Evolutionary conservation across 1,140 invertebrate genomes (phyloP).

Genomic region (Colletes latitarsis): DNA sequence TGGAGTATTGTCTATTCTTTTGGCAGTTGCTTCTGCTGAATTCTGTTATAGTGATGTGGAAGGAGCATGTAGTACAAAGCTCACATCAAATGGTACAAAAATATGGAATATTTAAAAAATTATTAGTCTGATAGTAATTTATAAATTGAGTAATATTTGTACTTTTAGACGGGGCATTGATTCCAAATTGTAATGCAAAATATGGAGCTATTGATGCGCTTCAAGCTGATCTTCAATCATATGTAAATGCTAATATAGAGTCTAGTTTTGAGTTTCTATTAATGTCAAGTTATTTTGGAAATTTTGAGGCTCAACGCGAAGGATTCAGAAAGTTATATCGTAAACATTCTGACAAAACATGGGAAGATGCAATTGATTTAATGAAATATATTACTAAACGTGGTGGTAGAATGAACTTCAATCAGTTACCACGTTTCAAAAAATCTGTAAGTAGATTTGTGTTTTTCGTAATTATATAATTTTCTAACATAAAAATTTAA

Average conservation of each 20-base stretch:
- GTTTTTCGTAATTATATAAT: background rate
- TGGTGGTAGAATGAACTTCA: constrained; percentile 83
- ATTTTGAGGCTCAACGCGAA: constrained; percentile 87
- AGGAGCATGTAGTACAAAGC: constrained; percentile 80
- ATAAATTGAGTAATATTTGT: constrained; percentile 3
- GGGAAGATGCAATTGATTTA: constrained; percentile 87
- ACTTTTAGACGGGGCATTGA: constrained; percentile 64
- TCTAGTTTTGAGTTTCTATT: constrained; percentile 88
- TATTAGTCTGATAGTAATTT: constrained; percentile 10
- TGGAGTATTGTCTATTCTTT: constrained; percentile 79
- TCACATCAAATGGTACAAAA: constrained; percentile 69
- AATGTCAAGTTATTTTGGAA: constrained; percentile 89
- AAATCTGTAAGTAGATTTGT: constrained; percentile 57
- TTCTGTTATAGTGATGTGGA: constrained; percentile 84
- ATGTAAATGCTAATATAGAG: constrained; percentile 85
- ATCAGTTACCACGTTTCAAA: constrained; percentile 70
- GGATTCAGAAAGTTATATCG: constrained; percentile 89
- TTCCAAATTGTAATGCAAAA: constrained; percentile 85
- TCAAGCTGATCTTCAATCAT: constrained; percentile 82
- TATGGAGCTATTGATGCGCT: constrained; percentile 84
- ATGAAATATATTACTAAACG: constrained; percentile 89
- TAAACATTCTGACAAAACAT: constrained; percentile 87
- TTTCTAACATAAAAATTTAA: background rate
- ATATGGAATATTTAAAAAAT: constrained; percentile 19
- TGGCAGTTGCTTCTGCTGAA: constrained; percentile 81